phyloP scores from a whole-genome alignment of 2,888 invertebrate species.

The Idaea dimidiata region DNA sequence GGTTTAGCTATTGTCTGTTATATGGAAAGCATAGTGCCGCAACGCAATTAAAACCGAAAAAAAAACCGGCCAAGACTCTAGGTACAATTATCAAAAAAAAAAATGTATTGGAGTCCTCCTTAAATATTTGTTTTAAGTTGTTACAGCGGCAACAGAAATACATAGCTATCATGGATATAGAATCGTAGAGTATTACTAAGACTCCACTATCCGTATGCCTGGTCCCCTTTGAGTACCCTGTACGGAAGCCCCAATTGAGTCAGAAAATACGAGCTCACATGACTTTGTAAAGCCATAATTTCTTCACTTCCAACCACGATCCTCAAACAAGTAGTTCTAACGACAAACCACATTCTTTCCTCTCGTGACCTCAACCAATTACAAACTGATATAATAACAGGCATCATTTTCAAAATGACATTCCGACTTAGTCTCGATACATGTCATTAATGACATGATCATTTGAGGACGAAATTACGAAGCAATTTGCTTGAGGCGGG shows the following conservation, averaged over 20 bases:
- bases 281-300: neutral
- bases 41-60: no score
- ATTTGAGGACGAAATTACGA: constrained; percentile 62
- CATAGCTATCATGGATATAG: no score
- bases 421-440: constrained; percentile 57
- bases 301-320: neutral
- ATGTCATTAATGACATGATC: constrained; percentile 49
- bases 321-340: neutral
- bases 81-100: no score
- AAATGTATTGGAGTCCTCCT: no score
- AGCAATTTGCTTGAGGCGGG: constrained; percentile 48
- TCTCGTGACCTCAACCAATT: constrained; percentile 2
- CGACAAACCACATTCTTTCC: constrained; percentile 4
- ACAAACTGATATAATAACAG: constrained; percentile 2
- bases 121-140: no score
- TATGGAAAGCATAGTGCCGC: no score
- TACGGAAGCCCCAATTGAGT: neutral
- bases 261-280: neutral
- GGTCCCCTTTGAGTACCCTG: neutral
- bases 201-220: no score
- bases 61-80: no score
- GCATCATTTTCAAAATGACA: constrained; percentile 68
- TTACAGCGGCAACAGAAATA: no score
- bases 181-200: no score
- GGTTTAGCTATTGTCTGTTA: no score